phyloP scores from a whole-genome alignment of 1,140 invertebrate species.

The Zophobas atratus region DNA sequence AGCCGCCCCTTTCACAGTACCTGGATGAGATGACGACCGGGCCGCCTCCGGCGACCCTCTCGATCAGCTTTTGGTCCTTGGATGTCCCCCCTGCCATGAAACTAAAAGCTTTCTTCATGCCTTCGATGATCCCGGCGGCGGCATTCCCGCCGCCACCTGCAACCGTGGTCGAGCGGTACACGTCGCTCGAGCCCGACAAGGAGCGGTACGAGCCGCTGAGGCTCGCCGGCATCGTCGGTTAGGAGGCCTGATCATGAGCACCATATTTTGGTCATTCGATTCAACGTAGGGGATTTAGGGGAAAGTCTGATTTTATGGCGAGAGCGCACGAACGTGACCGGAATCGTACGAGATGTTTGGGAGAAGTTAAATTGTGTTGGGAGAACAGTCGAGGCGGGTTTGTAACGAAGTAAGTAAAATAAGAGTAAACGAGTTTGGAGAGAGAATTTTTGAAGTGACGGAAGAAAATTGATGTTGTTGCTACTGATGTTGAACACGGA shows the following conservation, averaged over 20 bases:
- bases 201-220: slow-evolving; percentile 77
- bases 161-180: slow-evolving; percentile 77
- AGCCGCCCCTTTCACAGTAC: slow-evolving; percentile 65
- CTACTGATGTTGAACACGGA: too few relatives aligned
- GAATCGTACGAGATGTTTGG: neutral
- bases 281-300: neutral
- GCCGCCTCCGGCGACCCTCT: slow-evolving; percentile 62
- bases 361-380: neutral
- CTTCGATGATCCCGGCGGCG: slow-evolving; percentile 72
- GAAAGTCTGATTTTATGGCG: slow-evolving; percentile 34
- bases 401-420: neutral
- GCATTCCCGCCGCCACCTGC: slow-evolving; percentile 72
- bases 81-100: slow-evolving; percentile 70
- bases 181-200: slow-evolving; percentile 74
- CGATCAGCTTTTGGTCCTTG: slow-evolving; percentile 72
- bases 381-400: neutral
- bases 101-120: slow-evolving; percentile 76
- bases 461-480: too few relatives aligned
- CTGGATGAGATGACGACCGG: slow-evolving; percentile 70
- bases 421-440: too few relatives aligned
- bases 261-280: slow-evolving; percentile 34
- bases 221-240: slow-evolving; percentile 71
- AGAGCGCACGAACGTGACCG: slow-evolving; percentile 10
- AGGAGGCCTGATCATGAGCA: slow-evolving; percentile 37
- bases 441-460: too few relatives aligned